Evolutionary conservation across 2,888 invertebrate genomes (phyloP).

Genomic region (Bhutanitis thaidina): DNA sequence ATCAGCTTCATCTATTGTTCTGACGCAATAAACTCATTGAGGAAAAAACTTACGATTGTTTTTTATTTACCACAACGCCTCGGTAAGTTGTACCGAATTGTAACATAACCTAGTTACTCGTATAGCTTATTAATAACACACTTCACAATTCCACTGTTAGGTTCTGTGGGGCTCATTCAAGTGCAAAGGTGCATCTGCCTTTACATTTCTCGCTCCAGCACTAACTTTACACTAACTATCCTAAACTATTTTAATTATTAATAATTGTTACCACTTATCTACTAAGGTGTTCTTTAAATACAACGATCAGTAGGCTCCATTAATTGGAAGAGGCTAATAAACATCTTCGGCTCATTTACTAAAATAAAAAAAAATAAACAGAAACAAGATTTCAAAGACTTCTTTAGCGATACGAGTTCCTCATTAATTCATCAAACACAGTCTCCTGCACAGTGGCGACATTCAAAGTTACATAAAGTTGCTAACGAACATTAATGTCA

Average conservation of each 20-base stretch:
- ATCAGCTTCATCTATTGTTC: slow-evolving; percentile 80
- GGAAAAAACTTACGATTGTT: slow-evolving; percentile 61
- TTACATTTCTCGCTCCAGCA: slow-evolving; percentile 24
- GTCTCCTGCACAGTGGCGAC: neutral
- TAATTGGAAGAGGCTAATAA: no score
- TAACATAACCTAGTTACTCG: slow-evolving; percentile 43
- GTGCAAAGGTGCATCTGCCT: slow-evolving; percentile 40
- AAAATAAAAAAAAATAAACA: no score
- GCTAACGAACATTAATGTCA: slow-evolving; percentile 17
- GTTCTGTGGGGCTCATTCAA: slow-evolving; percentile 39
- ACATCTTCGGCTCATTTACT: no score
- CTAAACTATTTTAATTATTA: neutral
- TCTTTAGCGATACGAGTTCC: neutral
- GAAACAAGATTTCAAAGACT: no score
- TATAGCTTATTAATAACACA: slow-evolving; percentile 42
- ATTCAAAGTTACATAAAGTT: slow-evolving; percentile 4
- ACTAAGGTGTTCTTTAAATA: no score
- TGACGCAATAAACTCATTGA: slow-evolving; percentile 78
- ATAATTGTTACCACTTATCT: no score
- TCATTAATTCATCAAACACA: neutral
- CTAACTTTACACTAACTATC: slow-evolving; percentile 5
- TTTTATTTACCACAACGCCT: slow-evolving; percentile 50
- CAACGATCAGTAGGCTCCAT: no score
- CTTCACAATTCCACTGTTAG: slow-evolving; percentile 22
- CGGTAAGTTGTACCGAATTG: slow-evolving; percentile 47